Conservation (phyloP, 2,113 vertebrate species). For the Python bivittatus region DNA sequence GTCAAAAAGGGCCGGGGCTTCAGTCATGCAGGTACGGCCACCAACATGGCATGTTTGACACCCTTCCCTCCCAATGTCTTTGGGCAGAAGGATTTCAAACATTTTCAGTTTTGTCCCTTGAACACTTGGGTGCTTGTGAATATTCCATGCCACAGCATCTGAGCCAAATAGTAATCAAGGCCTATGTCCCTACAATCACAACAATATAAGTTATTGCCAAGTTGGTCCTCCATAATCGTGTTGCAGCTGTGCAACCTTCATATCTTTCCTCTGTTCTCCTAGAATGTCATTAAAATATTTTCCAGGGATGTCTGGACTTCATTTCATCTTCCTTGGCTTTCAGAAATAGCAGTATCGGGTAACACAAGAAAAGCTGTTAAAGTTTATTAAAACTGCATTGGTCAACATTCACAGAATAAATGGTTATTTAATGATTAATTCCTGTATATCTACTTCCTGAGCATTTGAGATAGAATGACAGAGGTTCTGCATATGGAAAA, state of each 20-base stretch:
- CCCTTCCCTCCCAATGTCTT: background rate
- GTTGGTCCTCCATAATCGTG: background rate
- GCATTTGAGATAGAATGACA: background rate
- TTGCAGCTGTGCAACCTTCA: background rate
- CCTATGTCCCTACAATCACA: background rate
- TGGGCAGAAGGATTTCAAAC: background rate
- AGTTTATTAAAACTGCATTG: background rate
- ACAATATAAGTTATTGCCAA: background rate
- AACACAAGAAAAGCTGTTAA: background rate
- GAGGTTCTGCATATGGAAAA: background rate
- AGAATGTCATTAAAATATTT: background rate
- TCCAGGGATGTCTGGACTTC: background rate
- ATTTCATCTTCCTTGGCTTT: conserved; percentile 1
- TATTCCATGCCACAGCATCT: background rate
- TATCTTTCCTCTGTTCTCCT: background rate
- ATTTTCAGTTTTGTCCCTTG: background rate
- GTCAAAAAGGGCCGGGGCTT: background rate
- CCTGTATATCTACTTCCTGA: background rate
- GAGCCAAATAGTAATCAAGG: background rate
- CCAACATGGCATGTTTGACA: background rate
- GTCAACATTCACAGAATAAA: background rate
- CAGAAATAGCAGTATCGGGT: background rate
- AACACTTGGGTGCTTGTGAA: background rate
- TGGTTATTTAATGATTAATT: background rate
- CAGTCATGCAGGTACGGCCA: background rate